These are phyloP conservation scores for Natrix natrix DNA, from an alignment of 2,797 vertebrate genomes.

Conservation along the genomic window DNA sequence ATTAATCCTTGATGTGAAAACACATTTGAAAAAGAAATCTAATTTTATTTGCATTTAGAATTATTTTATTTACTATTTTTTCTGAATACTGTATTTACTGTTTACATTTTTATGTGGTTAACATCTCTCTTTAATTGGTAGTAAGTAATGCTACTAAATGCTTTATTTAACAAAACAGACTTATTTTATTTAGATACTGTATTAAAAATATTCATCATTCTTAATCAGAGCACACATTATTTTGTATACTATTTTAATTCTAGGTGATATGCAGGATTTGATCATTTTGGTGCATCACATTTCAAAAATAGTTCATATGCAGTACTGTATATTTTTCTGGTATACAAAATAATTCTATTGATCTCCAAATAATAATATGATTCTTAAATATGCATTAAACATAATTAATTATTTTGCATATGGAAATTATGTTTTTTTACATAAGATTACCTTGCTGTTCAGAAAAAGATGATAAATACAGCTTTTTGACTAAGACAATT, in stretches of 20 bases:
- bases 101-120: not conserved
- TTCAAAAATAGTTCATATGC: not conserved
- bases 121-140: not conserved
- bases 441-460: not conserved
- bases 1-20: not conserved
- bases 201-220: not conserved
- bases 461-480: not conserved
- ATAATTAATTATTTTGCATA: conserved; percentile 23
- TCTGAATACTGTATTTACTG: not conserved
- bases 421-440: not conserved
- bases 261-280: not conserved
- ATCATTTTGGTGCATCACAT: not conserved
- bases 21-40: not conserved
- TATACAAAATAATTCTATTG: not conserved
- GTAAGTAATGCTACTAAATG: not conserved
- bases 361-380: not conserved
- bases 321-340: not conserved
- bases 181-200: not conserved
- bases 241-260: not conserved
- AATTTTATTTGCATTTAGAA: not conserved
- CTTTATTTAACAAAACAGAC: not conserved
- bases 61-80: not conserved
- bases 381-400: conserved; percentile 4
- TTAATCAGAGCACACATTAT: not conserved
- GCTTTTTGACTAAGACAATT: not conserved